Evolutionary conservation across 2,113 vertebrate species (phyloP), one percentile per base, ranked within the genome.

Genomic region (Synodontis membranacea): DNA sequence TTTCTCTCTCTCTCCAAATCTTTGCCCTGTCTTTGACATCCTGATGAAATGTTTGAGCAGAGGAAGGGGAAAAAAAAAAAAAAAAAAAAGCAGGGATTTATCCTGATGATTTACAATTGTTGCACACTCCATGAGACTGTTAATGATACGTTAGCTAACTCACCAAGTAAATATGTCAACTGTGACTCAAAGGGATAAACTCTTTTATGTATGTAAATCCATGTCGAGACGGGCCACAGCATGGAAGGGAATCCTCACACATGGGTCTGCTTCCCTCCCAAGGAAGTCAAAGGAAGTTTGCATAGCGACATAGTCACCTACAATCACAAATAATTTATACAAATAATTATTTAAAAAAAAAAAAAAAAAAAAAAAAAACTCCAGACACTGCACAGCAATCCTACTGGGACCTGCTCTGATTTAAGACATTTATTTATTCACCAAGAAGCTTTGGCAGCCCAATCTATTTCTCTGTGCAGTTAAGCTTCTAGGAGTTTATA

Each of bases 381-480:
- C 89, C 83, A 54, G 88, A 88, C 90, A 90, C 90, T 92, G 91
- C 92, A 90, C 76, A 86, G 86, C 93, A 89, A 91, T 91, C 92
- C 94, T 92, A 88, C 56, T 70, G 93, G 94, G 94, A 95, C 91
- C 93, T 95, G 94, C 92, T 95, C 94, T 93, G 92, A 93, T 94
- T 95, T 94, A 92, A 94, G 88, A 93, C 92, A 93, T 95, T 94
- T 94, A 95, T 95, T 94, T 94, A 94, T 94, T 87, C 92, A 82
- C 88, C 78, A 74, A 62, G 86, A 62, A 56, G 82, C 82, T 58
- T 66, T 34, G 19, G 58, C 48, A 37, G 76, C 46, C 23, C 17
- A 52, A 54, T 74, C 62, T 11, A 34, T 68, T 78, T 50, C 34
- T 72, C 82, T 44, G 50, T 31, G 70, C 56, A 82, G 87, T 79